Conservation (phyloP, 2,888 invertebrate species). For the Oscheius onirici region DNA sequence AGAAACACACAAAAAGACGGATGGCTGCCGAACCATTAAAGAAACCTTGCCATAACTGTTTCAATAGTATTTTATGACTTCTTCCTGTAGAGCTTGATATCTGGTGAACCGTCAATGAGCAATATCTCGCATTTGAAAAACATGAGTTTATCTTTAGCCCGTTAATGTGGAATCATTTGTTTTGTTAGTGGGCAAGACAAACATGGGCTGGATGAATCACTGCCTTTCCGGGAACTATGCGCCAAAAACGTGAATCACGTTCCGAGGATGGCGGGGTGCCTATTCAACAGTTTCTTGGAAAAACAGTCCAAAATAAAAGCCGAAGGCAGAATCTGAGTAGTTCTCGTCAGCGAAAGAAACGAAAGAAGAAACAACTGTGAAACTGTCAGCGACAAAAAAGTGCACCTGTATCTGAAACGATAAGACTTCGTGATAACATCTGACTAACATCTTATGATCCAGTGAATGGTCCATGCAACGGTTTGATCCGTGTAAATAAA, state of each 20-base stretch:
- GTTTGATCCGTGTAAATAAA: no score
- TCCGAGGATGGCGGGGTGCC: slow-evolving; percentile 14
- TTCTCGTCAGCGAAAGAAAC: neutral
- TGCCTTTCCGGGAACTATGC: slow-evolving; percentile 26
- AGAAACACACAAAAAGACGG: slow-evolving; percentile 32
- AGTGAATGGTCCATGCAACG: no score
- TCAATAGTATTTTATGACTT: no score
- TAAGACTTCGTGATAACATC: no score
- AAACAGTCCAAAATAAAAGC: neutral
- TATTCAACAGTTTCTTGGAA: slow-evolving; percentile 19
- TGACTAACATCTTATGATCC: no score
- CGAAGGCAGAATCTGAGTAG: neutral
- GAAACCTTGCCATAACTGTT: no score
- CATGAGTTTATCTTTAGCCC: no score
- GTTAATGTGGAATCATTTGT: neutral
- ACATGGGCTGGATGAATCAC: slow-evolving; percentile 16
- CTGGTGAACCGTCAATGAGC: neutral
- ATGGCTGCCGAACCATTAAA: slow-evolving; percentile 24
- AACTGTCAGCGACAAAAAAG: neutral
- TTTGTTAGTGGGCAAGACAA: slow-evolving; percentile 6
- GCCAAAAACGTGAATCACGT: slow-evolving; percentile 19
- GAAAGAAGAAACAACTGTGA: neutral
- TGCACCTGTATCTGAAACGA: no score
- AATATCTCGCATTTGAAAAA: no score
- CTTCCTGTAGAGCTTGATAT: neutral